These are phyloP conservation scores for Hipposideros armiger DNA, from an alignment of 2,113 vertebrate genomes.

Conservation along the genomic window DNA sequence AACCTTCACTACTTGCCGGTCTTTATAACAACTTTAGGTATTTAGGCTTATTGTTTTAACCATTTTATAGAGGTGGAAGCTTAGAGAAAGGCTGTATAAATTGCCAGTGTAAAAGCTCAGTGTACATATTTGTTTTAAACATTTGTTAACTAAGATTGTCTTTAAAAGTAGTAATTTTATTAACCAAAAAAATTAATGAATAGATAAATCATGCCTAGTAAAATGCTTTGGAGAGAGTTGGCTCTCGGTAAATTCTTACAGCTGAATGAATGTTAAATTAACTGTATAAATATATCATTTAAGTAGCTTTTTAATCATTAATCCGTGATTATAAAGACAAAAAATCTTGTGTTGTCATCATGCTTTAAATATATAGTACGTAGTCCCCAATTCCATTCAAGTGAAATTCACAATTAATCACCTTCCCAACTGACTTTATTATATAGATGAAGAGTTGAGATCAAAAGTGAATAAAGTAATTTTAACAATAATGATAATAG, in stretches of 20 bases:
- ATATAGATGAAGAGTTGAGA: neutral
- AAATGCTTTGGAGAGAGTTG: neutral
- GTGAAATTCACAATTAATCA: neutral
- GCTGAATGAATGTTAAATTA: neutral
- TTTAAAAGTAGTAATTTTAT: neutral
- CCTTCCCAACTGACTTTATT: neutral
- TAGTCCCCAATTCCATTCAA: neutral
- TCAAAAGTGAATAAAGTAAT: neutral
- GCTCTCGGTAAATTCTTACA: neutral
- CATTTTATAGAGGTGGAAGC: neutral
- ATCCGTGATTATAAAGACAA: neutral
- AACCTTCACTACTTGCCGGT: neutral
- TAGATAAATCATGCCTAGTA: neutral
- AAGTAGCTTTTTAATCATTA: neutral
- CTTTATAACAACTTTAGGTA: neutral
- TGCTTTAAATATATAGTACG: neutral
- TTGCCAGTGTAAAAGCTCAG: neutral
- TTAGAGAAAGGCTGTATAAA: neutral
- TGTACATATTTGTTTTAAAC: neutral
- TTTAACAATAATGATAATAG: neutral
- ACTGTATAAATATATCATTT: neutral
- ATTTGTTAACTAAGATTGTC: neutral
- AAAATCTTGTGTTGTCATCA: neutral
- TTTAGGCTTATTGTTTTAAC: neutral
- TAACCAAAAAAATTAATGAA: neutral